These are phyloP conservation scores for Oreochromis niloticus DNA, from an alignment of 2,113 vertebrate genomes.

Conservation along the genomic window DNA sequence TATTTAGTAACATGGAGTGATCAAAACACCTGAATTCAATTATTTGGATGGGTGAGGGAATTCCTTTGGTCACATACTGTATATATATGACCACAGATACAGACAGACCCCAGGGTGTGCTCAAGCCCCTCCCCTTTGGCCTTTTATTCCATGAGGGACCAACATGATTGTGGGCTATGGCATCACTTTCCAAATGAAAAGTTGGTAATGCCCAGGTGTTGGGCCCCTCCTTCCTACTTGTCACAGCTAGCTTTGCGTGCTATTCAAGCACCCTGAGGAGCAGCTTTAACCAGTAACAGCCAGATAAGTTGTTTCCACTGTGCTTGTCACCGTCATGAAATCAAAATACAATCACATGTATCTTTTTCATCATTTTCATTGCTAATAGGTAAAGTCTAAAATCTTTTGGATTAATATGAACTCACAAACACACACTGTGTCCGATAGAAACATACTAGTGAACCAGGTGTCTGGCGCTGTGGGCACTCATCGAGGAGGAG, in stretches of 20 bases:
- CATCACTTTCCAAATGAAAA: not conserved
- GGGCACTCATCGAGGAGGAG: not conserved
- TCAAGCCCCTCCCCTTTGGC: not conserved
- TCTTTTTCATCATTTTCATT: not conserved
- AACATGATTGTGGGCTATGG: not conserved
- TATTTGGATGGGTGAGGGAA: accelerated
- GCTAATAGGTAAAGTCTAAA: not conserved
- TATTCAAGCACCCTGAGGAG: not conserved
- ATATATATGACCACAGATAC: not conserved
- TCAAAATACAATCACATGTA: not conserved
- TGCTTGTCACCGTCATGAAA: not conserved
- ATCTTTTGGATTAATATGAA: not conserved
- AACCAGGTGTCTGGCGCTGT: not conserved
- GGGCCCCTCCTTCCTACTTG: not conserved
- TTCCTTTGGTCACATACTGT: not conserved
- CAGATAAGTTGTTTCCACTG: not conserved
- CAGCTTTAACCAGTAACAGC: not conserved
- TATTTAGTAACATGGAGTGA: not conserved
- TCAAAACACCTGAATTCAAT: accelerated
- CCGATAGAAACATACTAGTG: accelerated
- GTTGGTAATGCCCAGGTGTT: not conserved
- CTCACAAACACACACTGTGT: not conserved
- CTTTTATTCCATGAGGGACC: not conserved
- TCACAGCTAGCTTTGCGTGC: not conserved
- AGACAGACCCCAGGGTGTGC: not conserved